Evolutionary conservation across 2,888 invertebrate species (phyloP), one percentile per base, ranked within the genome.

Genomic region (Cerastis rubricosa): DNA sequence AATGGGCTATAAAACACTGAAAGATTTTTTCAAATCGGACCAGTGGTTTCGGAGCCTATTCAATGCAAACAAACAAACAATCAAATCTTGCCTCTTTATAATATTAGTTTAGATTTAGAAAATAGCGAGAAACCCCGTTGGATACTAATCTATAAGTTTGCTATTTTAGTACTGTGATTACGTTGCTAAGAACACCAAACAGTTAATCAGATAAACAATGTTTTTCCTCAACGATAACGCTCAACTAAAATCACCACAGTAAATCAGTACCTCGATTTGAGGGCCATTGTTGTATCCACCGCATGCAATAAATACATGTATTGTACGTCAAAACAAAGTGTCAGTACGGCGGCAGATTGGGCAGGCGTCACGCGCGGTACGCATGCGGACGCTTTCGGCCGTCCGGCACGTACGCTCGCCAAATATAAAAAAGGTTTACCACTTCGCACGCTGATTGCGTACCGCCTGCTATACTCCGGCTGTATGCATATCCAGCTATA

Each of bases 401-500:
- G 70, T 65, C 75, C 78, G 78, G 84, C 88, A 88, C 88, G 88
- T 88, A 81, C 88, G 74, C 72, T 81, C 59, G 71, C 85, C 82
- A 81, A 82, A 87, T 85, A 88, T 79, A 88, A 88, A 86, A 87
- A 86, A 86, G 85, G 84, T 85, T 81, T 76, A 77, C 86, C 85
- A 85, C 86, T 87, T 81, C 80, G 73, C 80, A 79, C 83, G 77
- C 83, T 86, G 86, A 83, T 87, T 87, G 87, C 83, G 80, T 76
- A 74, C 81, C 76, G 81, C 74, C 78, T 61, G 72, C 81, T 66
- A 66, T 59, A 71, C 70, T 49, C 76, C 61, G 71, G 64, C 68
- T 64, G 35, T 70, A 77, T 80, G 80, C 81, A 70, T 85, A 81
- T 25, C 76, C 73, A 70, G 69, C 75, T 75, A 72, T 71, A 78